Percentiles rank a stretch among this genome's conserved stretches.
Conservation (phyloP, 2,888 invertebrate genomes). For the Chelonus formosanus region DNA sequence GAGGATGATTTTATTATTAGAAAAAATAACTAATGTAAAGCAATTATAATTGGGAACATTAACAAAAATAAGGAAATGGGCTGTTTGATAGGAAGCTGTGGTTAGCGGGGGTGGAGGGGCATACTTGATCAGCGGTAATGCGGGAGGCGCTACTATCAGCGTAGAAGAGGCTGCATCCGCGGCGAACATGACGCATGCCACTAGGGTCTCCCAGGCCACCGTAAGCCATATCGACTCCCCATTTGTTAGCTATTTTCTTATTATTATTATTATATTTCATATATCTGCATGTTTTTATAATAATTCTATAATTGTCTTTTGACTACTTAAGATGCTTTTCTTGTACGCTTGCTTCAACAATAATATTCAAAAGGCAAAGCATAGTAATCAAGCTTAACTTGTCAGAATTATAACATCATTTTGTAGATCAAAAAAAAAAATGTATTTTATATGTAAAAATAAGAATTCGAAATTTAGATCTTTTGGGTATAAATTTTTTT, state of each 20-base stretch:
- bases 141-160: constrained; percentile 61
- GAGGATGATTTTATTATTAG: no score
- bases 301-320: not conserved
- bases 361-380: no score
- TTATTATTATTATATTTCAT: constrained; percentile 41
- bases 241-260: constrained; percentile 57
- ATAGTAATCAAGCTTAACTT: no score
- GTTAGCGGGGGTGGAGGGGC: constrained; percentile 66
- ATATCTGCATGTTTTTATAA: constrained; percentile 42
- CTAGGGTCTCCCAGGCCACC: constrained; percentile 88
- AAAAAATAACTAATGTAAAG: not conserved
- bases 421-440: no score
- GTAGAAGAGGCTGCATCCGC: constrained; percentile 69
- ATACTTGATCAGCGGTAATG: constrained; percentile 68
- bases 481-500: no score
- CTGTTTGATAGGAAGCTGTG: constrained; percentile 63
- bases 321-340: no score
- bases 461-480: no score
- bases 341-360: no score
- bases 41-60: constrained; percentile 27
- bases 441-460: no score
- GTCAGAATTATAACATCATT: no score
- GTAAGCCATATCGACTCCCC: constrained; percentile 50
- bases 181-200: constrained; percentile 77
- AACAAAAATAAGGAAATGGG: constrained; percentile 43